phyloP scores from a whole-genome alignment of 2,797 vertebrate genomes.

The Macroramphosus scolopax region DNA sequence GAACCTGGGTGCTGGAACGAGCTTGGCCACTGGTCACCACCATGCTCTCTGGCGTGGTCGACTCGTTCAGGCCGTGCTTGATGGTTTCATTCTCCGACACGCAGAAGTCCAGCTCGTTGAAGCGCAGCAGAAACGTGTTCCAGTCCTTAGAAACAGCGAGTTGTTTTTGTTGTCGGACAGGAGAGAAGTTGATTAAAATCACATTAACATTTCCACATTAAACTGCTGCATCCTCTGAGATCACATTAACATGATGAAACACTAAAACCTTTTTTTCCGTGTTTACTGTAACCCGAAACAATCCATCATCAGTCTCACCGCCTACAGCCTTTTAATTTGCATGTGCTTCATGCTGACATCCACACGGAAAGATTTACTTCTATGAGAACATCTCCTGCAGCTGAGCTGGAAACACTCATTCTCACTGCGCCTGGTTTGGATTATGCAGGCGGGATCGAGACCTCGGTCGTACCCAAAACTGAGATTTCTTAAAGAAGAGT shows the following conservation, averaged over 20 bases:
- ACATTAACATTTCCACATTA: no score
- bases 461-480: no score
- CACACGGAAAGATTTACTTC: slow-evolving; percentile 16
- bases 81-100: slow-evolving; percentile 98
- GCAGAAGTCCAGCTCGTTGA: slow-evolving; percentile 96
- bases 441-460: no score
- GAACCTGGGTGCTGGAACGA: slow-evolving; percentile 86
- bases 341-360: neutral
- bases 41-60: slow-evolving; percentile 86
- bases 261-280: neutral
- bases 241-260: neutral
- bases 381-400: slow-evolving; percentile 2
- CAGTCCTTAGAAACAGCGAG: slow-evolving; percentile 82
- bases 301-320: no score
- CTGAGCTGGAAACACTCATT: neutral
- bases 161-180: neutral
- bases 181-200: neutral
- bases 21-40: slow-evolving; percentile 86
- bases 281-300: neutral
- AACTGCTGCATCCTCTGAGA: no score
- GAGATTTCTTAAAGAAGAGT: no score
- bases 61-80: slow-evolving; percentile 94
- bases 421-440: no score
- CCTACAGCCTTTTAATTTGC: slow-evolving; percentile 12
- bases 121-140: slow-evolving; percentile 96